These are phyloP conservation scores for Pteropus rufus DNA, from an alignment of 2,797 vertebrate species.

Conservation along the genomic window DNA sequence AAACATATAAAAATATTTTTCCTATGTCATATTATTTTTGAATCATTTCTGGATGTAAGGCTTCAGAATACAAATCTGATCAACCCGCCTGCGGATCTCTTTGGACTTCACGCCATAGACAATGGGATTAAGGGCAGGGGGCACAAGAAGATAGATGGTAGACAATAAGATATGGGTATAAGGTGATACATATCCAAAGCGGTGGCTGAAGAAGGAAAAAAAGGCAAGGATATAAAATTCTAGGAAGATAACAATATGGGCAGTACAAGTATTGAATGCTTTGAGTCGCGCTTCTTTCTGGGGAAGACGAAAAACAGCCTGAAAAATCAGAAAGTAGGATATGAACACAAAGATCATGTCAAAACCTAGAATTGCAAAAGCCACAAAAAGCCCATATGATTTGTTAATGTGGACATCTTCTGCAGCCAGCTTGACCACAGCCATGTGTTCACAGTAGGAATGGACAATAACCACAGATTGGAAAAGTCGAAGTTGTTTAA, in stretches of 20 bases:
- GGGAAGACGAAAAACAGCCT: slow-evolving; percentile 45
- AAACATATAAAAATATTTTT: background rate
- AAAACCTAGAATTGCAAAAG: slow-evolving; percentile 69
- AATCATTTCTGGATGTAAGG: background rate
- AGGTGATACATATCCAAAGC: slow-evolving; percentile 58
- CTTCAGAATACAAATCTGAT: slow-evolving; percentile 24
- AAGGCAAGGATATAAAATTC: slow-evolving; percentile 71
- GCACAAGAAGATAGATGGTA: slow-evolving; percentile 68
- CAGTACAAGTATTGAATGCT: slow-evolving; percentile 65
- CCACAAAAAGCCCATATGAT: slow-evolving; percentile 63
- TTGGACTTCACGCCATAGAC: slow-evolving; percentile 75
- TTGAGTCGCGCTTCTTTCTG: slow-evolving; percentile 65
- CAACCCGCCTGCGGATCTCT: slow-evolving; percentile 4
- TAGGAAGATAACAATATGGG: slow-evolving; percentile 69
- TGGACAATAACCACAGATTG: slow-evolving; percentile 49
- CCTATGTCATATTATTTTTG: background rate
- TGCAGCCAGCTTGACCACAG: slow-evolving; percentile 66
- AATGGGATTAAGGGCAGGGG: slow-evolving; percentile 70
- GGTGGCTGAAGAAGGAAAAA: slow-evolving; percentile 73
- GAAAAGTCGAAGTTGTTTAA: slow-evolving; percentile 53
- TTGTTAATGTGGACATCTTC: background rate
- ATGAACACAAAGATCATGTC: slow-evolving; percentile 68
- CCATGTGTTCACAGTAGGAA: slow-evolving; percentile 76
- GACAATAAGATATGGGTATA: slow-evolving; percentile 68
- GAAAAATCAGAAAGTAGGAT: slow-evolving; percentile 68